Conservation (phyloP, 2,888 invertebrate genomes). For the Euplagia quadripunctaria region DNA sequence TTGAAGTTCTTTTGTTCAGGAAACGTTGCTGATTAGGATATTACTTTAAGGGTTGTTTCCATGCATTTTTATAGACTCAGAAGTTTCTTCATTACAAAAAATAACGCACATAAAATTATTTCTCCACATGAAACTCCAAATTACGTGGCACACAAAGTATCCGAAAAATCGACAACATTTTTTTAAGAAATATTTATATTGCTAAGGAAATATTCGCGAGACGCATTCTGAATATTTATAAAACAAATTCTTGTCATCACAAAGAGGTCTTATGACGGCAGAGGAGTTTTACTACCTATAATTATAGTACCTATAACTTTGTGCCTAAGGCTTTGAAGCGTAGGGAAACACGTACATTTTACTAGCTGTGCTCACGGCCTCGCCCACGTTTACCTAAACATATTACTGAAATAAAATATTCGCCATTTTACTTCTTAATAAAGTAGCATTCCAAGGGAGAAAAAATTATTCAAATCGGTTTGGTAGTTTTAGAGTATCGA, state of each 20-base stretch:
- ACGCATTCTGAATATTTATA: constrained; percentile 24
- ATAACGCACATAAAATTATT: constrained; percentile 7
- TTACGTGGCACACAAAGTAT: constrained; percentile 21
- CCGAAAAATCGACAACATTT: constrained; percentile 2
- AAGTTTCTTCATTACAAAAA: background rate
- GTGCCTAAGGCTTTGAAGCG: background rate
- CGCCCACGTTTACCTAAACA: too few species aligned
- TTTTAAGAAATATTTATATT: constrained; percentile 23
- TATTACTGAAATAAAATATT: too few species aligned
- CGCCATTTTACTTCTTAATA: too few species aligned
- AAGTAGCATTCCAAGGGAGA: too few species aligned
- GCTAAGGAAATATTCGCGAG: constrained; percentile 7
- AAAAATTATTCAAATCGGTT: too few species aligned
- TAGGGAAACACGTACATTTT: background rate
- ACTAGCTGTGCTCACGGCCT: too few species aligned
- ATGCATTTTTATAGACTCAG: too few species aligned
- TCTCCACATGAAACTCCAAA: constrained; percentile 5
- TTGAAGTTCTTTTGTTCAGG: too few species aligned
- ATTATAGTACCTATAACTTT: background rate
- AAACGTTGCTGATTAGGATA: too few species aligned
- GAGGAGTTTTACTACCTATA: background rate
- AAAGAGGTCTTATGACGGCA: background rate
- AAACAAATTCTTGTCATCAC: constrained; percentile 28
- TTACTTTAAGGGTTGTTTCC: too few species aligned
- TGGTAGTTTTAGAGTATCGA: too few species aligned